phyloP scores from a whole-genome alignment of 2,113 vertebrate genomes.

The Amblyornis subalaris region DNA sequence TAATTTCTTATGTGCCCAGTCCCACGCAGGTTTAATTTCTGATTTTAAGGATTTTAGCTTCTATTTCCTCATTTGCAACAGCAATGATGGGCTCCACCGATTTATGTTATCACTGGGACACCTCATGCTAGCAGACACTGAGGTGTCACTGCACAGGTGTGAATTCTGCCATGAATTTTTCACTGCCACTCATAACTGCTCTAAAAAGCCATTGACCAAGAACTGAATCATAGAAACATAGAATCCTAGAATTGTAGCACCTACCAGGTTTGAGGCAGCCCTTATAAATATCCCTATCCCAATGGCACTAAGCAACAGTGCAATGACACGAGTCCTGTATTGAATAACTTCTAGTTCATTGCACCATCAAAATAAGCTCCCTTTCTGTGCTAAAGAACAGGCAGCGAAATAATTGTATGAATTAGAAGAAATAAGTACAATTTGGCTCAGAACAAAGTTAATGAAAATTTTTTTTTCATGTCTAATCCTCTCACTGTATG shows the following conservation, averaged over 20 bases:
- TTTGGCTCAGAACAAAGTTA: background rate
- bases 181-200: background rate
- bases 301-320: background rate
- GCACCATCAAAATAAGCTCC: background rate
- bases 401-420: background rate
- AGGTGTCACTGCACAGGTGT: background rate
- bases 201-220: background rate
- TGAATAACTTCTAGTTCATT: background rate
- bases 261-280: background rate
- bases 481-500: background rate
- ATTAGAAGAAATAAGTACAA: background rate
- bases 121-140: accelerated
- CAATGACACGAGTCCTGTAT: accelerated
- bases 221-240: background rate
- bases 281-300: background rate
- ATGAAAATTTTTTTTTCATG: background rate
- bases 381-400: background rate
- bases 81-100: accelerated
- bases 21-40: background rate
- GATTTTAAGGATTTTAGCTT: background rate
- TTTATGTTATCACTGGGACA: background rate
- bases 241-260: background rate
- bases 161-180: background rate
- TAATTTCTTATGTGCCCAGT: background rate
- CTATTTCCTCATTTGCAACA: background rate